phyloP scores from a whole-genome alignment of 2,113 vertebrate species.

The Brachirus orientalis region DNA sequence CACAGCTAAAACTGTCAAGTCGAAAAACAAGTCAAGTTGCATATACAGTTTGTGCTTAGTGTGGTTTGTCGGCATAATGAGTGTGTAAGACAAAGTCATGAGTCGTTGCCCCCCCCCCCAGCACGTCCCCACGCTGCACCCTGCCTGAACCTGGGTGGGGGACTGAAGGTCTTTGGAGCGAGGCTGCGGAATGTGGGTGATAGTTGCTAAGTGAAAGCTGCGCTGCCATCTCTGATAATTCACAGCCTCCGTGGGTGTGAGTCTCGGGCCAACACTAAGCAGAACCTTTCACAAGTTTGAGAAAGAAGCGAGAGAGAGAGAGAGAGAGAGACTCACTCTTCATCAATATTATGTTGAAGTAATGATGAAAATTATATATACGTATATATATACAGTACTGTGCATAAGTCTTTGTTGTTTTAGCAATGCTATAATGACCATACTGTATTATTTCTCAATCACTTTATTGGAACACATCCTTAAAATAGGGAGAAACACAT shows the following conservation, averaged over 20 bases:
- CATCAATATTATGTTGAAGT: constrained; percentile 6
- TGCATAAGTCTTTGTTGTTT: too few relatives aligned
- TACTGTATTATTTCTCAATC: too few relatives aligned
- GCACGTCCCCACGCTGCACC: constrained; percentile 22
- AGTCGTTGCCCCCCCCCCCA: neutral
- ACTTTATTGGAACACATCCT: too few relatives aligned
- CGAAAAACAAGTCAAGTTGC: neutral
- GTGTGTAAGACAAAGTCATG: constrained; percentile 25
- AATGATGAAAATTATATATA: too few relatives aligned
- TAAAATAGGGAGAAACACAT: too few relatives aligned
- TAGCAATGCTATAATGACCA: too few relatives aligned
- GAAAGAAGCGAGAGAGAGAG: constrained; percentile 34
- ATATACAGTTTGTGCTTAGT: constrained; percentile 18
- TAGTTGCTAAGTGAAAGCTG: constrained; percentile 74
- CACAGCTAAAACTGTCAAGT: neutral
- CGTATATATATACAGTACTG: too few relatives aligned
- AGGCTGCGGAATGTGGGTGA: constrained; percentile 76
- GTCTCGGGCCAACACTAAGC: constrained; percentile 64
- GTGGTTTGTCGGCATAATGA: constrained; percentile 1
- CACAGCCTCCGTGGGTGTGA: constrained; percentile 66
- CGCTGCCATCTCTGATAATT: constrained; percentile 61
- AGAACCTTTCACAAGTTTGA: constrained; percentile 64
- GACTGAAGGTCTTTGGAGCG: constrained; percentile 59
- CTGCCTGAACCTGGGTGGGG: constrained; percentile 44
- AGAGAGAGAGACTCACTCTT: constrained; percentile 16